A percentile compares a stretch with the other conserved stretches of the same genome.
These are phyloP conservation scores for Eledona agricola DNA, from an alignment of 2,888 invertebrate species.

Conservation along the genomic window DNA sequence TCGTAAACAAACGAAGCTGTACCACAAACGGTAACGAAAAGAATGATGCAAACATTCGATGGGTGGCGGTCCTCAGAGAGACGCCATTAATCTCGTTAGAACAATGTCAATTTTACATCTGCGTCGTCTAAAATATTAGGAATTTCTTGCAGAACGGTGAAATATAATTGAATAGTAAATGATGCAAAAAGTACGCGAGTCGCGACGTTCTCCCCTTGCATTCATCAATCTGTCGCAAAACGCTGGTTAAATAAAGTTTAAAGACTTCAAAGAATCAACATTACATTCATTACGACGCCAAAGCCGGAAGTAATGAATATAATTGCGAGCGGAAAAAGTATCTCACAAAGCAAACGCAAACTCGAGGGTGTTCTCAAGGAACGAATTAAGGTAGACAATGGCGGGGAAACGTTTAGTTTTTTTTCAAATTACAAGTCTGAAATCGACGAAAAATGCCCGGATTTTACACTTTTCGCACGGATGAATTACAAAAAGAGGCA, in stretches of 20 bases:
- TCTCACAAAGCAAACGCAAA: conserved; percentile 36
- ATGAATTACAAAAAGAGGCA: conserved; percentile 13
- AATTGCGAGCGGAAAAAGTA: conserved; percentile 38
- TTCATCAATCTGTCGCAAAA: conserved; percentile 35
- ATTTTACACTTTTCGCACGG: conserved; percentile 14
- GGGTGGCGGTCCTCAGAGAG: not conserved
- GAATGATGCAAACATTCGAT: not conserved
- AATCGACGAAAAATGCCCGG: conserved; percentile 9
- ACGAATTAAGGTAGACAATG: conserved; percentile 28
- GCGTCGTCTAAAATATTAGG: conserved; percentile 7
- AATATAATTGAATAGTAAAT: conserved; percentile 27
- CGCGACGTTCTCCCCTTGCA: conserved; percentile 15
- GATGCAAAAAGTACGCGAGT: conserved; percentile 27
- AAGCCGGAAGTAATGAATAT: conserved; percentile 41
- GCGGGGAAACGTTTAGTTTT: conserved; percentile 20
- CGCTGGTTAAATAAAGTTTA: conserved; percentile 38
- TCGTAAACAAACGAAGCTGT: too few relatives aligned
- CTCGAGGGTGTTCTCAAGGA: conserved; percentile 23
- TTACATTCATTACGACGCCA: conserved; percentile 37
- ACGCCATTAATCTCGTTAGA: not conserved
- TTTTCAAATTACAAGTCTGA: conserved; percentile 18
- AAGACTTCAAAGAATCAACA: conserved; percentile 41
- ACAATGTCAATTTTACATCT: conserved; percentile 5
- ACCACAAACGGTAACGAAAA: too few relatives aligned
- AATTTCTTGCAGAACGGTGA: conserved; percentile 13